A percentile compares a stretch with the other conserved stretches of the same genome.
These are phyloP conservation scores for Nomia melanderi DNA, from an alignment of 1,140 invertebrate genomes.

Conservation along the genomic window DNA sequence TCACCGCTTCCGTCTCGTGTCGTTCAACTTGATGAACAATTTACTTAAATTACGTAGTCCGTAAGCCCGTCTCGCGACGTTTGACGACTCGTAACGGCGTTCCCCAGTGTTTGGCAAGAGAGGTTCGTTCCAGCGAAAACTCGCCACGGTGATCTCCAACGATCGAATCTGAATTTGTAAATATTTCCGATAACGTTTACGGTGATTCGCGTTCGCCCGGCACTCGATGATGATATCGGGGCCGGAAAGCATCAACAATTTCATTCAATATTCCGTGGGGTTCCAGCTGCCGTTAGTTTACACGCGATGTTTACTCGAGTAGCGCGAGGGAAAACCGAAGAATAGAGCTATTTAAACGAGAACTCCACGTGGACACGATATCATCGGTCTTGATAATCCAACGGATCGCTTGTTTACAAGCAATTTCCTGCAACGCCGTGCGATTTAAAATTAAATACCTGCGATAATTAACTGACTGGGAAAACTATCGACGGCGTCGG, in stretches of 20 bases:
- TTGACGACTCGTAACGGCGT: not conserved
- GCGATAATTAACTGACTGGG: too few relatives aligned
- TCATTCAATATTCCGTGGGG: conserved; percentile 20
- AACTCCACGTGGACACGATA: too few relatives aligned
- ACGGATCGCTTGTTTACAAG: too few relatives aligned
- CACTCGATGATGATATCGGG: not conserved
- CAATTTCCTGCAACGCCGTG: not conserved
- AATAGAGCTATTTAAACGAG: conserved; percentile 6
- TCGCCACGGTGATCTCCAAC: not conserved
- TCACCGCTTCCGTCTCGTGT: conserved; percentile 10
- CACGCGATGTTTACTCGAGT: not conserved
- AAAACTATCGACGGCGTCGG: too few relatives aligned
- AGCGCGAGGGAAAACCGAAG: not conserved
- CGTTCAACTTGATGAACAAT: conserved; percentile 12
- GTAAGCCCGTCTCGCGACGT: not conserved
- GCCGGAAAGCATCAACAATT: conserved; percentile 15
- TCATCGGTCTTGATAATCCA: not conserved
- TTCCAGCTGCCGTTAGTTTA: not conserved
- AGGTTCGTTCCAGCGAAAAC: not conserved
- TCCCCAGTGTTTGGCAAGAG: not conserved
- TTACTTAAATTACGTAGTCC: conserved; percentile 21
- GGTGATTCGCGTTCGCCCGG: not conserved
- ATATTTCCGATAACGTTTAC: conserved; percentile 28
- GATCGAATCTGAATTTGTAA: conserved; percentile 14
- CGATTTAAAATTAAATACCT: not conserved